These are phyloP conservation scores for Onchidella celtica DNA, from an alignment of 2,888 invertebrate species.

Conservation along the genomic window DNA sequence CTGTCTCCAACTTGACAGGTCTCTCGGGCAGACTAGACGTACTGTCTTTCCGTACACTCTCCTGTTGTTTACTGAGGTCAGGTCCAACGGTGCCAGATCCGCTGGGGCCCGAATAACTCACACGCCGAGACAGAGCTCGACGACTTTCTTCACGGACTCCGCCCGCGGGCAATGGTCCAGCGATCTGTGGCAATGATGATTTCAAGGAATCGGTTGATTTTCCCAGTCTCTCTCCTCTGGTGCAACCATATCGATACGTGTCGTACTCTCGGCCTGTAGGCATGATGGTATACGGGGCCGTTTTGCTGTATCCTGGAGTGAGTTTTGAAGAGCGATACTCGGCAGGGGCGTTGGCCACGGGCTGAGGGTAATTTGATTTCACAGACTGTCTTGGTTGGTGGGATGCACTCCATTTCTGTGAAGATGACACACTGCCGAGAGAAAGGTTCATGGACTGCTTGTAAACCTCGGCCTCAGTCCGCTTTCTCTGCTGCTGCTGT, in stretches of 20 bases:
- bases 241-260: not conserved
- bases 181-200: constrained; percentile 29
- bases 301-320: not conserved
- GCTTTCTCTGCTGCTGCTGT: constrained; percentile 34
- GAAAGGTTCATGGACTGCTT: not conserved
- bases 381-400: not conserved
- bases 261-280: not conserved
- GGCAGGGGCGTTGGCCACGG: not conserved
- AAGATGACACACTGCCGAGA: not conserved
- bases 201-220: constrained; percentile 7
- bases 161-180: constrained; percentile 32
- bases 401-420: constrained; percentile 30
- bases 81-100: not conserved
- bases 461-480: constrained; percentile 15
- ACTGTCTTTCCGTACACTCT: constrained; percentile 31
- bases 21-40: constrained; percentile 39
- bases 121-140: constrained; percentile 36
- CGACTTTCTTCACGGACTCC: constrained; percentile 48
- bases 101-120: constrained; percentile 17
- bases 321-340: constrained; percentile 25
- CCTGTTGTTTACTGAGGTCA: not conserved
- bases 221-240: not conserved
- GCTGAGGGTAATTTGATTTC: constrained; percentile 17
- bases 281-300: not conserved
- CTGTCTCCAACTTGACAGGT: not conserved